These are phyloP conservation scores for Drosophila melanogaster DNA, from an alignment of 1,140 invertebrate genomes.

Conservation along the genomic window Release_6_plus_ISO1_MT NC_004354.4:10210001-10210500, in stretches of 20 bases:
- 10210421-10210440: constrained; percentile 13
- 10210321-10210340: constrained; percentile 12
- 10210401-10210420: constrained; percentile 45
- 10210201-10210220: constrained; percentile 32
- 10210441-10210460: not conserved
- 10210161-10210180: constrained; percentile 45
- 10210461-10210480: not conserved
- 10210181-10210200: constrained; percentile 38
- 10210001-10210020: constrained; percentile 26
- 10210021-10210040: constrained; percentile 22
- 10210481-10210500: constrained; percentile 24
- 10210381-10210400: constrained; percentile 52
- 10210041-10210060: constrained; percentile 18
- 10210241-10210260: constrained; percentile 4
- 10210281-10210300: constrained; percentile 27
- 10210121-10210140: constrained; percentile 14
- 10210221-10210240: constrained; percentile 38
- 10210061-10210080: constrained; percentile 33
- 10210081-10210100: constrained; percentile 21
- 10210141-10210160: constrained; percentile 18
- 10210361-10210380: constrained; percentile 53
- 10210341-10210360: constrained; percentile 41
- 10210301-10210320: constrained; percentile 41
- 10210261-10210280: constrained; percentile 24
- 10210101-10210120: constrained; percentile 15